phyloP scores from a whole-genome alignment of 1,140 invertebrate genomes.

The Rhynchophorus ferrugineus region DNA sequence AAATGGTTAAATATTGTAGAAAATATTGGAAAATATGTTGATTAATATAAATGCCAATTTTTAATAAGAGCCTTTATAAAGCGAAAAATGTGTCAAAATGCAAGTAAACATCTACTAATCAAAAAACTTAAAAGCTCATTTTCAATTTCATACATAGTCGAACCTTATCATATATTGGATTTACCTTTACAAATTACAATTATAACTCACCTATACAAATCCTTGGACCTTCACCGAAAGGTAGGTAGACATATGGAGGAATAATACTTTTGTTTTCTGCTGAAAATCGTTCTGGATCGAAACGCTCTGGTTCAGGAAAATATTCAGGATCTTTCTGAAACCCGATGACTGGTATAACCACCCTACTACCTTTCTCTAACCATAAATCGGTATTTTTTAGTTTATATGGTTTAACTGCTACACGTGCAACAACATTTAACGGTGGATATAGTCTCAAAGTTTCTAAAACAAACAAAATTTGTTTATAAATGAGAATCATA shows the following conservation, averaged over 20 bases:
- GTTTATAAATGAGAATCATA: too few relatives aligned
- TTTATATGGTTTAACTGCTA: slow-evolving; percentile 48
- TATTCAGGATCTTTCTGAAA: slow-evolving; percentile 53
- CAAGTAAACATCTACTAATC: too few relatives aligned
- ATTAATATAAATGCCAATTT: too few relatives aligned
- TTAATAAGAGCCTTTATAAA: too few relatives aligned
- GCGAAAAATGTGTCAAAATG: too few relatives aligned
- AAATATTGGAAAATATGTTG: too few relatives aligned
- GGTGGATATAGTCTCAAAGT: slow-evolving; percentile 59
- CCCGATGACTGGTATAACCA: slow-evolving; percentile 52
- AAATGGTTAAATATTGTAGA: too few relatives aligned
- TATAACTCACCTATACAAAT: slow-evolving; percentile 48
- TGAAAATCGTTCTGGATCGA: slow-evolving; percentile 53
- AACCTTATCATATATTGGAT: too few relatives aligned
- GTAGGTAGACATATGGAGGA: slow-evolving; percentile 42
- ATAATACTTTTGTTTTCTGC: slow-evolving; percentile 34
- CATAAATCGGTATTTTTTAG: slow-evolving; percentile 48
- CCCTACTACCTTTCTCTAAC: slow-evolving; percentile 51
- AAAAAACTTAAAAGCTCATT: too few relatives aligned
- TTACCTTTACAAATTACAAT: too few relatives aligned
- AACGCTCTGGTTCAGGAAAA: slow-evolving; percentile 52
- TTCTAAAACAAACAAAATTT: slow-evolving; percentile 43
- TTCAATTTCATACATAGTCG: too few relatives aligned
- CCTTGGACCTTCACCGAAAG: slow-evolving; percentile 52
- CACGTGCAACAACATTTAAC: slow-evolving; percentile 47